These are phyloP conservation scores for Choreutis nemorana DNA, from an alignment of 2,888 invertebrate species.

Conservation along the genomic window DNA sequence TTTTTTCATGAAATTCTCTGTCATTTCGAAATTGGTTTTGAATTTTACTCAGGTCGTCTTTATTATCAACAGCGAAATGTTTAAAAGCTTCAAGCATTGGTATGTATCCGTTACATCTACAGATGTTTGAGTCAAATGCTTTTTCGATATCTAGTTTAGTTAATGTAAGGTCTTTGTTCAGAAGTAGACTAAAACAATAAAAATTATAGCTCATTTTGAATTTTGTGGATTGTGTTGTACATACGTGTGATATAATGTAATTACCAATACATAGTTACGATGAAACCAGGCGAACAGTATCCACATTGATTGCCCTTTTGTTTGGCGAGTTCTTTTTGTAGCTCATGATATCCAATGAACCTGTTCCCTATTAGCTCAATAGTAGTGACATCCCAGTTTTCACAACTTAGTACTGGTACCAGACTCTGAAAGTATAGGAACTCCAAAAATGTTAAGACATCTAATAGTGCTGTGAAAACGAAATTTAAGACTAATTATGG, in stretches of 20 bases:
- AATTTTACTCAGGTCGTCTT: constrained; percentile 5
- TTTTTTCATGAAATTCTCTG: constrained; percentile 9
- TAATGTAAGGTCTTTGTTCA: constrained; percentile 17
- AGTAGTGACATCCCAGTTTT: constrained; percentile 73
- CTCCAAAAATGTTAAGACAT: too few relatives aligned
- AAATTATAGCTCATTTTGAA: too few relatives aligned
- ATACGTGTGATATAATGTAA: too few relatives aligned
- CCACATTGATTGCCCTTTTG: constrained; percentile 75
- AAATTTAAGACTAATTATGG: too few relatives aligned
- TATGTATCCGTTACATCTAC: constrained; percentile 69
- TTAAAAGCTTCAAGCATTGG: constrained; percentile 69
- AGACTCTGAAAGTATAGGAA: constrained; percentile 61
- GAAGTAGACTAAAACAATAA: constrained; percentile 21
- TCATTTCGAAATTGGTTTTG: constrained; percentile 9
- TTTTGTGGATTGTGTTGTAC: too few relatives aligned
- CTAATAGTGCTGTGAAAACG: too few relatives aligned
- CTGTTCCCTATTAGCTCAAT: constrained; percentile 75
- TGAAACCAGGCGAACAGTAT: constrained; percentile 60
- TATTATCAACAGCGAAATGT: constrained; percentile 34
- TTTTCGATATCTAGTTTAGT: constrained; percentile 60
- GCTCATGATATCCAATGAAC: constrained; percentile 66
- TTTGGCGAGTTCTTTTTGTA: constrained; percentile 67
- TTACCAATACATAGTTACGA: constrained; percentile 43
- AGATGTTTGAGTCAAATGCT: constrained; percentile 65
- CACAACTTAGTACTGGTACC: constrained; percentile 55